These are phyloP conservation scores for Pantelozetes paolii DNA, from an alignment of 2,888 invertebrate species.

Conservation along the genomic window DNA sequence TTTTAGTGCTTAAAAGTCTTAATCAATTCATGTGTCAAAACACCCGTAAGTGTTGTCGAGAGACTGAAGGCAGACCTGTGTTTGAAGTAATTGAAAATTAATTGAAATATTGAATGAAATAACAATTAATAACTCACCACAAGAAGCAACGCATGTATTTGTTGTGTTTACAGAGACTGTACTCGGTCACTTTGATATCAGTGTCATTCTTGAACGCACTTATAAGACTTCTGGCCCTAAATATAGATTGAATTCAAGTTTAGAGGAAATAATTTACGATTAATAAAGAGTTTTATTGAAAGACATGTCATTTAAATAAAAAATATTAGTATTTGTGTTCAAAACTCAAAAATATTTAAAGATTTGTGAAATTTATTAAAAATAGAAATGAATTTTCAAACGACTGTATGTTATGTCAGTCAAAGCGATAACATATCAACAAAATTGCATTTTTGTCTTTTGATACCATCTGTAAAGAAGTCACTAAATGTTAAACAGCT, in stretches of 20 bases:
- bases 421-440: too few relatives aligned
- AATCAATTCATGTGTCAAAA: background rate
- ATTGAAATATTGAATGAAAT: background rate
- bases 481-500: too few relatives aligned
- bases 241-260: background rate
- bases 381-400: too few relatives aligned
- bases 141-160: conserved; percentile 50
- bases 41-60: background rate
- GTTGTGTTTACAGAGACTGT: conserved; percentile 53
- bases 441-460: too few relatives aligned
- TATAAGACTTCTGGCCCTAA: conserved; percentile 48
- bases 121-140: conserved; percentile 49
- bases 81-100: background rate
- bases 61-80: conserved; percentile 1
- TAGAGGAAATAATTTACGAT: background rate
- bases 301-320: too few relatives aligned
- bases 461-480: too few relatives aligned
- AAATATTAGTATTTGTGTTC: too few relatives aligned
- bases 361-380: too few relatives aligned
- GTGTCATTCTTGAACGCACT: conserved; percentile 51
- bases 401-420: too few relatives aligned
- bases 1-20: conserved; percentile 19
- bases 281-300: background rate
- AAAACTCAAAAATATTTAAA: too few relatives aligned
- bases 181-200: conserved; percentile 52